These are phyloP conservation scores for Lagopus muta DNA, from an alignment of 2,113 vertebrate genomes.

Conservation along the genomic window DNA sequence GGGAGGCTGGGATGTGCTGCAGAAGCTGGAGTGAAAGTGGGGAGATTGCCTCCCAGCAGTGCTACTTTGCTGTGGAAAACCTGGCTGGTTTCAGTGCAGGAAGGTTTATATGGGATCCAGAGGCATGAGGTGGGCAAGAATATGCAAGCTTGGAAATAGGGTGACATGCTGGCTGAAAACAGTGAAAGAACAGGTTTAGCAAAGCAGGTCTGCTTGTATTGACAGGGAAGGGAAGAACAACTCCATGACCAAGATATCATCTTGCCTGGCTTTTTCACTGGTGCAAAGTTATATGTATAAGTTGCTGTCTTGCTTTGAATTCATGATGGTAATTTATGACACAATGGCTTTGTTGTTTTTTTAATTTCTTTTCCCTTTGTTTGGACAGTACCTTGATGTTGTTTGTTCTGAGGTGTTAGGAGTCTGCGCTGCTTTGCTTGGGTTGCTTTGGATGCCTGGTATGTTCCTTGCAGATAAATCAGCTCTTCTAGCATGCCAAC, in stretches of 20 bases:
- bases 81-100: background rate
- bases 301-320: background rate
- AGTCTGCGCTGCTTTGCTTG: background rate
- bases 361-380: background rate
- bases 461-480: conserved; percentile 11
- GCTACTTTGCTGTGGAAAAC: background rate
- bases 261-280: background rate
- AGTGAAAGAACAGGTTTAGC: background rate
- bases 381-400: background rate
- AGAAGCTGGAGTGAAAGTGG: background rate
- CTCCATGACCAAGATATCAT: background rate
- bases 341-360: background rate
- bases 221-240: background rate
- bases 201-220: background rate
- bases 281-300: background rate
- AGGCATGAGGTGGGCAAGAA: background rate
- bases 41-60: background rate
- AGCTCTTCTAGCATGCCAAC: background rate
- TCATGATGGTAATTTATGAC: background rate
- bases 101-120: background rate
- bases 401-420: background rate
- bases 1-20: background rate
- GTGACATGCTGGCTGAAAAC: background rate
- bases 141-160: background rate
- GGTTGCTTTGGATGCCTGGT: background rate